phyloP scores from a whole-genome alignment of 2,797 vertebrate species.

The Poeciliopsis gracilis region DNA sequence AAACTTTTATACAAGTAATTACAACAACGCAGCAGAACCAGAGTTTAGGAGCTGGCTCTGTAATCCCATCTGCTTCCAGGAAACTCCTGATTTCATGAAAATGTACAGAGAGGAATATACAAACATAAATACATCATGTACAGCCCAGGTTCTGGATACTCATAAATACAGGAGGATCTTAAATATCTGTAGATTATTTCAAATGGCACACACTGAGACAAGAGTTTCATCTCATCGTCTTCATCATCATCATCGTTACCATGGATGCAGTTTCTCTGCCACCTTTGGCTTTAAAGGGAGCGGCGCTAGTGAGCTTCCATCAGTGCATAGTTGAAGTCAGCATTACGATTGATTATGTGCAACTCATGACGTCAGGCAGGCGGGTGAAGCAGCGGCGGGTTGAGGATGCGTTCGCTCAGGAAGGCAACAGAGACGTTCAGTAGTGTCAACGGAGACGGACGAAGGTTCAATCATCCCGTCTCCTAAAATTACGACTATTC shows the following conservation, averaged over 20 bases:
- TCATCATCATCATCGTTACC: background rate
- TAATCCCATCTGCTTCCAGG: constrained; percentile 18
- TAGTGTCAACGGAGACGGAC: constrained; percentile 12
- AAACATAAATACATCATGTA: constrained; percentile 45
- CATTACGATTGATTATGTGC: constrained; percentile 71
- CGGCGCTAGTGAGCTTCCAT: constrained; percentile 38
- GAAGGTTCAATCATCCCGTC: background rate
- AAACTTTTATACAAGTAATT: constrained; percentile 62
- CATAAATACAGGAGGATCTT: constrained; percentile 61
- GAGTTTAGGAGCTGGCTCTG: constrained; percentile 1
- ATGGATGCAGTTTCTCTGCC: background rate
- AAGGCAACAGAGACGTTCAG: constrained; percentile 2
- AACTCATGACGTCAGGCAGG: constrained; percentile 33
- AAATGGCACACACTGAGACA: constrained; percentile 16
- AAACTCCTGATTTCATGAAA: constrained; percentile 24
- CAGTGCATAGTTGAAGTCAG: constrained; percentile 84
- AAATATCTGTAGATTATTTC: constrained; percentile 37
- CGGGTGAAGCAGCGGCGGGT: constrained; percentile 33
- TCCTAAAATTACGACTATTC: background rate
- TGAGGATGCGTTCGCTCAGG: background rate
- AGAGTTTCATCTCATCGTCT: background rate
- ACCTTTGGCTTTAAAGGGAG: constrained; percentile 55
- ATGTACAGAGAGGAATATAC: constrained; percentile 54
- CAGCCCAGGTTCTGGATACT: constrained; percentile 43
- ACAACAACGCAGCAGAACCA: constrained; percentile 17